Evolutionary conservation across 1,140 invertebrate genomes (phyloP).

Genomic region (Drosophila repletoides): DNA sequence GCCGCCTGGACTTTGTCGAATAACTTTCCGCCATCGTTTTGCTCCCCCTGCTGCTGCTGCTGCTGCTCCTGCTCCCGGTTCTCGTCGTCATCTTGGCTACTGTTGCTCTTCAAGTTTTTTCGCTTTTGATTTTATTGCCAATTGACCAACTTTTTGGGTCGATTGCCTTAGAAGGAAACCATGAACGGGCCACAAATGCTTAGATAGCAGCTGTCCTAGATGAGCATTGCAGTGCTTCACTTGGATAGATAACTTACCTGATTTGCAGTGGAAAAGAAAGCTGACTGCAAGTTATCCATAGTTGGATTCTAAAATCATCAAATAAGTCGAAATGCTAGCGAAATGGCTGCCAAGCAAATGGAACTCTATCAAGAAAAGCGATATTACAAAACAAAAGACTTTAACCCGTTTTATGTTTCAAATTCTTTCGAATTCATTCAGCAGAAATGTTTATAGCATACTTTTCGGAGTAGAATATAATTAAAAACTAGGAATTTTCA

Average conservation of each 20-base stretch:
- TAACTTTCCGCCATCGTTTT: conserved; percentile 47
- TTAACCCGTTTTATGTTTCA: no score
- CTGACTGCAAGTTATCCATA: background rate
- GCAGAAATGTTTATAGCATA: no score
- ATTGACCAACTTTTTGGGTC: conserved; percentile 78
- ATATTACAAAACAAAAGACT: no score
- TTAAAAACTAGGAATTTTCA: no score
- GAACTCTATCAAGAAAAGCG: background rate
- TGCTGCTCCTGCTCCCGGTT: conserved; percentile 8
- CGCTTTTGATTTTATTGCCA: conserved; percentile 80
- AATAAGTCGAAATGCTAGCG: background rate
- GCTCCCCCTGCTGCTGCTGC: background rate
- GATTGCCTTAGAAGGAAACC: conserved; percentile 49
- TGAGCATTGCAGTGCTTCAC: conserved; percentile 42
- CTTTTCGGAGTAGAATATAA: no score
- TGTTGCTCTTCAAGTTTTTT: conserved; percentile 67
- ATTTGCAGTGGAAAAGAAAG: conserved; percentile 25
- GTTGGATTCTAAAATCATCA: background rate
- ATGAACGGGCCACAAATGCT: conserved; percentile 51
- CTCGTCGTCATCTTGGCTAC: conserved; percentile 24
- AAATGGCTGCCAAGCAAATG: background rate
- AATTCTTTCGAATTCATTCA: no score
- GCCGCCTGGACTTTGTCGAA: conserved; percentile 69
- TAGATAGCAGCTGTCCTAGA: conserved; percentile 57
- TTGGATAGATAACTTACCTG: conserved; percentile 20